A percentile compares a stretch with the other conserved stretches of the same genome.
These are phyloP conservation scores for Rhogogaster chlorosoma DNA, from an alignment of 2,888 invertebrate species.

Conservation along the genomic window DNA sequence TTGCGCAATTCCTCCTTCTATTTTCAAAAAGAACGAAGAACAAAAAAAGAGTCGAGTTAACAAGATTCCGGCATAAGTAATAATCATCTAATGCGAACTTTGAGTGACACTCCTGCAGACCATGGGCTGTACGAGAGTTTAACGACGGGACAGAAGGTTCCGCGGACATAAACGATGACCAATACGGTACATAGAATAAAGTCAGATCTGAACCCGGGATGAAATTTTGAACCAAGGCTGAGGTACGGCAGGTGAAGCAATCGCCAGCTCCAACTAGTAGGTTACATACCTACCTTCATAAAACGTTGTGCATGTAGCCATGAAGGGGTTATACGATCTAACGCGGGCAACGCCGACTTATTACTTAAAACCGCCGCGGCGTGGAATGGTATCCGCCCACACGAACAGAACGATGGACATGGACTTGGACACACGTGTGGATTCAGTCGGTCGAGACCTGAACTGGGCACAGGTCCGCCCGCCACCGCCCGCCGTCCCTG, in stretches of 20 bases:
- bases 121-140: not conserved
- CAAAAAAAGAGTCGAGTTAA: not conserved
- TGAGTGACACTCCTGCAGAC: not conserved
- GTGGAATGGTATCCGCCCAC: constrained; percentile 49
- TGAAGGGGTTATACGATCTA: constrained; percentile 12
- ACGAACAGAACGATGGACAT: constrained; percentile 48
- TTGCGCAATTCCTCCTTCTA: constrained; percentile 3
- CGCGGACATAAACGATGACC: not conserved
- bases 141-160: not conserved
- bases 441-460: constrained; percentile 44
- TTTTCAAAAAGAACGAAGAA: not conserved
- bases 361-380: constrained; percentile 45
- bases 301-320: not conserved
- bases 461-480: constrained; percentile 53
- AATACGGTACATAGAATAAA: not conserved
- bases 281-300: not conserved
- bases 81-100: not conserved
- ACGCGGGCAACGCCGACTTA: constrained; percentile 43
- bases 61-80: constrained; percentile 20
- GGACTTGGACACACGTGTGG: constrained; percentile 48
- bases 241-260: constrained; percentile 28
- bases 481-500: constrained; percentile 76
- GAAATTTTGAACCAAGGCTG: not conserved
- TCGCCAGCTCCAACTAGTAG: not conserved
- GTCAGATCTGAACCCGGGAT: not conserved